These are phyloP conservation scores for Enteromius argenteus DNA, from an alignment of 2,797 vertebrate genomes.

Conservation along the genomic window DNA sequence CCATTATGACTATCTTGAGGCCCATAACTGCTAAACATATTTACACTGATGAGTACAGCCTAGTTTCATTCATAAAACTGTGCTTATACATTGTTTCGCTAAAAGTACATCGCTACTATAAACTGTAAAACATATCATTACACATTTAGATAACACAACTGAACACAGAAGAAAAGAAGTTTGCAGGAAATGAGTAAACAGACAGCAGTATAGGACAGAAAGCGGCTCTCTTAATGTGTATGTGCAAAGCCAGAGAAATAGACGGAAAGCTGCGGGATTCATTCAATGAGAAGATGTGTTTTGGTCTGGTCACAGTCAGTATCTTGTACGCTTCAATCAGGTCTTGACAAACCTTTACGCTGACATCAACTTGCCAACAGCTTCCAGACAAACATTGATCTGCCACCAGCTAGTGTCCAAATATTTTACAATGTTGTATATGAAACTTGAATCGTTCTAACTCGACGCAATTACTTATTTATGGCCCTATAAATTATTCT, in stretches of 20 bases:
- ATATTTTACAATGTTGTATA: conserved; percentile 82
- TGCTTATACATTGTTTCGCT: background rate
- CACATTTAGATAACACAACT: background rate
- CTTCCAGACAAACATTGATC: conserved; percentile 75
- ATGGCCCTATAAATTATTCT: conserved; percentile 83
- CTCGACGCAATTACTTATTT: conserved; percentile 81
- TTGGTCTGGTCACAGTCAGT: conserved; percentile 33
- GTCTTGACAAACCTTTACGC: conserved; percentile 59
- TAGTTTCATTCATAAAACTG: background rate
- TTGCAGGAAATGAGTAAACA: background rate
- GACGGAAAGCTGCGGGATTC: background rate
- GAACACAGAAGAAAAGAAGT: background rate
- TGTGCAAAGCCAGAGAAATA: conserved; percentile 4
- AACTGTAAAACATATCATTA: background rate
- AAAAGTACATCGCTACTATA: background rate
- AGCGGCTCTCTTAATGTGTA: background rate
- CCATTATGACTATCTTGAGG: conserved; percentile 2
- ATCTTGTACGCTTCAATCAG: conserved; percentile 18
- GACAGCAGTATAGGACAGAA: background rate
- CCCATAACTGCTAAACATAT: conserved; percentile 15
- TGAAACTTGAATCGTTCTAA: conserved; percentile 78
- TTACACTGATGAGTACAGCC: background rate
- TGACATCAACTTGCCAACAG: conserved; percentile 78
- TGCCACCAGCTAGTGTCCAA: conserved; percentile 78
- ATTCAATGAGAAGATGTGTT: conserved; percentile 28